Conservation (phyloP, 2,113 vertebrate genomes). For the Stercorarius parasiticus region DNA sequence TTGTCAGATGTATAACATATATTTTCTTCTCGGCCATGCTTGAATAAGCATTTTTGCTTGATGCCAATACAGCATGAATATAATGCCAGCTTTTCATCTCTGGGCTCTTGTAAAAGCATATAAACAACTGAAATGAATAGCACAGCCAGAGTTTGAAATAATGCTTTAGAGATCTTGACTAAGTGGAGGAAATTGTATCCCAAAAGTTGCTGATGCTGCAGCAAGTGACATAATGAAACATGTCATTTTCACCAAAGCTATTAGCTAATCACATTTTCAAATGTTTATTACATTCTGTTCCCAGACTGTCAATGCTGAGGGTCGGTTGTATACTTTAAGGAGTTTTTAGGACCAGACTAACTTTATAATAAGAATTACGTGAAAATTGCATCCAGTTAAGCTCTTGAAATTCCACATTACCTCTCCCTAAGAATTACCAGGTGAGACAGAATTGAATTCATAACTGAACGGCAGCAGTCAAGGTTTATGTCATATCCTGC, state of each 20-base stretch:
- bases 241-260: neutral
- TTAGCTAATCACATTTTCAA: neutral
- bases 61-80: neutral
- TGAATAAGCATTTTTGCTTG: neutral
- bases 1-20: neutral
- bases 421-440: neutral
- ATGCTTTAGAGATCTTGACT: neutral
- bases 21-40: neutral
- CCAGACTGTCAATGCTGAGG: neutral
- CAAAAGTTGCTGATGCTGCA: neutral
- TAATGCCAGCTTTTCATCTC: neutral
- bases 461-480: neutral
- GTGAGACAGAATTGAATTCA: neutral
- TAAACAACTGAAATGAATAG: neutral
- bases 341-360: neutral
- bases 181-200: neutral
- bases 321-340: neutral
- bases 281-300: neutral
- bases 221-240: neutral
- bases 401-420: neutral
- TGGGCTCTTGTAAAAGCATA: neutral
- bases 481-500: neutral
- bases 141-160: neutral
- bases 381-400: neutral
- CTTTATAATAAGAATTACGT: neutral